Conservation (phyloP, 2,797 vertebrate species). For the Onychomys arenicola region DNA sequence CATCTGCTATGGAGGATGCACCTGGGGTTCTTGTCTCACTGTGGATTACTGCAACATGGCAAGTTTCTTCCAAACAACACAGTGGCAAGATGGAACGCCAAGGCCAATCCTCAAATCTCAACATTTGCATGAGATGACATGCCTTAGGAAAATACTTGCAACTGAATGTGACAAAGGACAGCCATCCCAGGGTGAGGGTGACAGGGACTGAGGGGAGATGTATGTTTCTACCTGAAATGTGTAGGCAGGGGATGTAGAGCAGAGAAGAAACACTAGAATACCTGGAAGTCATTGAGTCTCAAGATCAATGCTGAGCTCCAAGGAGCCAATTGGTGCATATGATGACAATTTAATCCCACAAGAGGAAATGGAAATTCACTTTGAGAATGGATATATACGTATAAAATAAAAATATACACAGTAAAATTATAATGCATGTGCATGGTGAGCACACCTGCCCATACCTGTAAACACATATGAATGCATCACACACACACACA, state of each 20-base stretch:
- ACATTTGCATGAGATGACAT: not conserved
- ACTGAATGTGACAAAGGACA: not conserved
- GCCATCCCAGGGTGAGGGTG: rapidly evolving
- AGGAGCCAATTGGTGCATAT: not conserved
- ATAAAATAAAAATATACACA: not conserved
- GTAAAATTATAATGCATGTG: not conserved
- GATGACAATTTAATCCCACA: not conserved
- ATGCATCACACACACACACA: no score
- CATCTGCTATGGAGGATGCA: not conserved
- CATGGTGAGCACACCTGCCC: not conserved
- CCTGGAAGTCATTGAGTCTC: not conserved
- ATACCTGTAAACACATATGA: not conserved
- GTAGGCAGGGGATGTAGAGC: not conserved
- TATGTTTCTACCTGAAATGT: not conserved
- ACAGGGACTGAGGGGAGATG: rapidly evolving
- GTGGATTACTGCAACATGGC: not conserved
- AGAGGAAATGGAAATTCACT: not conserved
- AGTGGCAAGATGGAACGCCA: not conserved
- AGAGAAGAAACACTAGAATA: not conserved
- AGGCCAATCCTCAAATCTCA: not conserved
- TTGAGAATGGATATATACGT: not conserved
- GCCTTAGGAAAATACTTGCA: not conserved
- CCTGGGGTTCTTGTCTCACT: not conserved
- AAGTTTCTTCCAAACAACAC: not conserved
- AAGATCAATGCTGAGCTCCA: not conserved